Evolutionary conservation across 2,113 vertebrate genomes (phyloP).

Genomic region (Ictidomys tridecemlineatus): DNA sequence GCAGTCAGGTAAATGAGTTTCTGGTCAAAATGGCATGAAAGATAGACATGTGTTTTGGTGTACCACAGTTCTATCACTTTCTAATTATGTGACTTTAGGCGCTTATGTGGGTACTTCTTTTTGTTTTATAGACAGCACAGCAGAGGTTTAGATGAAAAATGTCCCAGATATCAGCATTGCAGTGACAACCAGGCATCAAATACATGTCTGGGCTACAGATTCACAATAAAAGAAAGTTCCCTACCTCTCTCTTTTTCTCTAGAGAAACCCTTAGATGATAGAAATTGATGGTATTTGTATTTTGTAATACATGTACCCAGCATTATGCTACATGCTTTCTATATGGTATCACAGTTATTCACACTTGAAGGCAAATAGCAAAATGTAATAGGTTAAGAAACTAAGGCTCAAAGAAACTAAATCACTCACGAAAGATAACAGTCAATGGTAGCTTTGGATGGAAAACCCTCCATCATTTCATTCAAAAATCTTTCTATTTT

Average conservation of each 20-base stretch:
- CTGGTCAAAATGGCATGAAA: background rate
- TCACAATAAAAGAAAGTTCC: background rate
- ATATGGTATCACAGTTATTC: background rate
- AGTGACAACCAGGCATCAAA: background rate
- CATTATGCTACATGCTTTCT: background rate
- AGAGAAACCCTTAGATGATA: background rate
- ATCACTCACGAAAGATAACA: background rate
- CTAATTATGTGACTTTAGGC: background rate
- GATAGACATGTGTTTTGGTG: background rate
- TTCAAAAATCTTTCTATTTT: background rate
- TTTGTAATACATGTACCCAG: background rate
- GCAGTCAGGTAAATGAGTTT: background rate
- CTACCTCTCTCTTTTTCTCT: background rate
- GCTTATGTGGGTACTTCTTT: background rate
- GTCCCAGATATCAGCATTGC: background rate
- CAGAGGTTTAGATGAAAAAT: background rate
- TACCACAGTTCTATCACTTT: background rate
- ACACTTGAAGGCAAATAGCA: background rate
- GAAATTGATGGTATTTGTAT: background rate
- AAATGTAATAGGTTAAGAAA: background rate
- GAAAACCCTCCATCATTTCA: background rate
- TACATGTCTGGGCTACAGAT: background rate
- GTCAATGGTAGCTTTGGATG: background rate
- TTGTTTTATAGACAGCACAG: constrained; percentile 31
- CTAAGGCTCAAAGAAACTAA: background rate